A percentile compares a stretch with the other conserved stretches of the same genome.
Evolutionary conservation across 2,888 invertebrate genomes (phyloP).

Genomic region (Philaethria dido): DNA sequence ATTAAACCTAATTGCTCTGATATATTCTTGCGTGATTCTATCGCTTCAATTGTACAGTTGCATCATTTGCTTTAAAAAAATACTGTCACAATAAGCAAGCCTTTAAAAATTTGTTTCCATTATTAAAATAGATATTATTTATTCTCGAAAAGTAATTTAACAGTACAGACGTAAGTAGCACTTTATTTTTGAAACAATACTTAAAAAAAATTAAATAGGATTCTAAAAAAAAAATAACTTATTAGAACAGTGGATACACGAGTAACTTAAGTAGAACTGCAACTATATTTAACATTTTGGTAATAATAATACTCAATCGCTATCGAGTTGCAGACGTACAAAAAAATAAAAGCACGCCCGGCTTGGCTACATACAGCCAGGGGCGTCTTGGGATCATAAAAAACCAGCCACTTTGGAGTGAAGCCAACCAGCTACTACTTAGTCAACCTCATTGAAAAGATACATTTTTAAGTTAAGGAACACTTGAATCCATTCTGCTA

Average conservation of each 20-base stretch:
- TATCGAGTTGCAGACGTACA: conserved; percentile 50
- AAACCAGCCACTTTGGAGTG: conserved; percentile 76
- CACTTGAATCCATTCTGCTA: conserved; percentile 35
- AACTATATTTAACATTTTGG: conserved; percentile 9
- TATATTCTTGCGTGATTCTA: conserved; percentile 9
- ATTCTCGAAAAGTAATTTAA: too few relatives aligned
- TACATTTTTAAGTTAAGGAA: conserved; percentile 45
- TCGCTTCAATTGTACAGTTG: not conserved
- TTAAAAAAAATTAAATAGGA: too few relatives aligned
- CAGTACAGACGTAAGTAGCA: too few relatives aligned
- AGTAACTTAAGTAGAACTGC: not conserved
- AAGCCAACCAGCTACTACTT: conserved; percentile 67
- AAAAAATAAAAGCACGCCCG: conserved; percentile 64
- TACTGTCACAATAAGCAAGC: too few relatives aligned
- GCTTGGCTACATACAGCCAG: conserved; percentile 60
- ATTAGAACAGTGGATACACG: too few relatives aligned
- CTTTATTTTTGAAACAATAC: too few relatives aligned
- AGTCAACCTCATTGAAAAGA: conserved; percentile 74
- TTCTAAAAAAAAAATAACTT: too few relatives aligned
- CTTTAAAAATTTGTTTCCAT: too few relatives aligned
- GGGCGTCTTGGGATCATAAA: conserved; percentile 66
- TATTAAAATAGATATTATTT: too few relatives aligned
- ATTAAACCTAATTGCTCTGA: conserved; percentile 37
- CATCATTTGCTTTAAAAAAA: not conserved
- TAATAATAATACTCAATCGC: conserved; percentile 31